phyloP scores from a whole-genome alignment of 2,797 vertebrate genomes.

The Spheniscus humboldti region DNA sequence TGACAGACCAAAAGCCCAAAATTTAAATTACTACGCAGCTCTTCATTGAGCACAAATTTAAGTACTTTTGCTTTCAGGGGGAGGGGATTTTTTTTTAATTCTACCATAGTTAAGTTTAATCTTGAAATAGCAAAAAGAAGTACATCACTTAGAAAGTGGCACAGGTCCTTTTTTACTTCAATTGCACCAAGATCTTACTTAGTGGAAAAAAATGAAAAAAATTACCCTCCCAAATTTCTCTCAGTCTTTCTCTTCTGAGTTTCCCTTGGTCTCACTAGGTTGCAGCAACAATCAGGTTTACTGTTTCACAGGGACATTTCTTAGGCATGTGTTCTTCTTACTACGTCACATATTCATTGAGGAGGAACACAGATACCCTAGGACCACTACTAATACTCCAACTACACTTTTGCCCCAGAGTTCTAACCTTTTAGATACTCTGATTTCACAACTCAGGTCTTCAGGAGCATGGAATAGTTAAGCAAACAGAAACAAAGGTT shows the following conservation, averaged over 20 bases:
- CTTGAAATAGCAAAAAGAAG: not conserved
- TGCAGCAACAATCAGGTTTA: not conserved
- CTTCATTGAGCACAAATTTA: not conserved
- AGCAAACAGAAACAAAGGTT: not conserved
- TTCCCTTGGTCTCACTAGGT: not conserved
- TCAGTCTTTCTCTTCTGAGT: not conserved
- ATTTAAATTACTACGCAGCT: not conserved
- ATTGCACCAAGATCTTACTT: not conserved
- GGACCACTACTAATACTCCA: not conserved
- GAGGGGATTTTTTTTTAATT: not conserved
- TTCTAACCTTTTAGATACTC: not conserved
- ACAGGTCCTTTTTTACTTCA: not conserved
- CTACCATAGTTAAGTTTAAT: not conserved
- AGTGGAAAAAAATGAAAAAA: not conserved
- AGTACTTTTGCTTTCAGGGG: not conserved
- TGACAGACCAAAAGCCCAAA: not conserved
- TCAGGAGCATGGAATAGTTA: not conserved
- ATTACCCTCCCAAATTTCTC: not conserved
- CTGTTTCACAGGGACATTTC: not conserved
- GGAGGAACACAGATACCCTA: not conserved
- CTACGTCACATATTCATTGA: not conserved
- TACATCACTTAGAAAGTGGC: not conserved
- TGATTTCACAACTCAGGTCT: not conserved
- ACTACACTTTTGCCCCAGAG: not conserved
- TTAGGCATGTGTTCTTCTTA: not conserved